Conservation (phyloP, 2,888 invertebrate genomes). For the Nineta flava region DNA sequence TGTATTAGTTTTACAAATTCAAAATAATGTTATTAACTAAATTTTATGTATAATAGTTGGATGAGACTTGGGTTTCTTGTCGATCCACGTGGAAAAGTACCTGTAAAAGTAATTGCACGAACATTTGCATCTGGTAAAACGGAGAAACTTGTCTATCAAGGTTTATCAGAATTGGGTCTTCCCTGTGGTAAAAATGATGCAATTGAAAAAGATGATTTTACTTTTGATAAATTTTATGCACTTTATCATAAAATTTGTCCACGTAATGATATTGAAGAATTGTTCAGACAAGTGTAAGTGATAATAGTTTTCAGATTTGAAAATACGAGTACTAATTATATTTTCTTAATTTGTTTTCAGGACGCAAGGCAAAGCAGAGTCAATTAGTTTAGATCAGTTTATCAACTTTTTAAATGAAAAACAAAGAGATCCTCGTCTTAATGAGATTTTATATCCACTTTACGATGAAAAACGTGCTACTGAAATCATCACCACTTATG, state of each 20-base stretch:
- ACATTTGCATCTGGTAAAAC: constrained; percentile 99
- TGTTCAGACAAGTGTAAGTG: constrained; percentile 89
- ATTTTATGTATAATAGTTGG: constrained; percentile 59
- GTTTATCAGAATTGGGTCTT: constrained; percentile 81
- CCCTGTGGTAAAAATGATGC: constrained; percentile 93
- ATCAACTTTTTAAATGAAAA: constrained; percentile 92
- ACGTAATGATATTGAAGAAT: constrained; percentile 93
- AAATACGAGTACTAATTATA: no score
- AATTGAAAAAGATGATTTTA: constrained; percentile 87
- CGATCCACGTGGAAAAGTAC: constrained; percentile 89
- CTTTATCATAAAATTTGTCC: constrained; percentile 98
- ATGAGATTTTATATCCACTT: constrained; percentile 95
- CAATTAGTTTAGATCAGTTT: constrained; percentile 72
- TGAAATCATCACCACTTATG: constrained; percentile 89
- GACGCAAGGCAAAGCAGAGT: constrained; percentile 78
- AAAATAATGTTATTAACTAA: not conserved
- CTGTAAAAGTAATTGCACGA: constrained; percentile 88
- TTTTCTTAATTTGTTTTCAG: constrained; percentile 31
- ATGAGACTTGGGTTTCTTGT: constrained; percentile 90
- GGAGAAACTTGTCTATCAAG: constrained; percentile 95
- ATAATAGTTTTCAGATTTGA: constrained; percentile 3
- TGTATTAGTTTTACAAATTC: no score
- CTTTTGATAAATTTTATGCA: constrained; percentile 97
- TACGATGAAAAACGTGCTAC: constrained; percentile 87
- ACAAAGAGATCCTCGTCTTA: constrained; percentile 93